A percentile compares a stretch with the other conserved stretches of the same genome.
phyloP scores from a whole-genome alignment of 1,140 invertebrate genomes.

The Odontomachus brunneus region DNA sequence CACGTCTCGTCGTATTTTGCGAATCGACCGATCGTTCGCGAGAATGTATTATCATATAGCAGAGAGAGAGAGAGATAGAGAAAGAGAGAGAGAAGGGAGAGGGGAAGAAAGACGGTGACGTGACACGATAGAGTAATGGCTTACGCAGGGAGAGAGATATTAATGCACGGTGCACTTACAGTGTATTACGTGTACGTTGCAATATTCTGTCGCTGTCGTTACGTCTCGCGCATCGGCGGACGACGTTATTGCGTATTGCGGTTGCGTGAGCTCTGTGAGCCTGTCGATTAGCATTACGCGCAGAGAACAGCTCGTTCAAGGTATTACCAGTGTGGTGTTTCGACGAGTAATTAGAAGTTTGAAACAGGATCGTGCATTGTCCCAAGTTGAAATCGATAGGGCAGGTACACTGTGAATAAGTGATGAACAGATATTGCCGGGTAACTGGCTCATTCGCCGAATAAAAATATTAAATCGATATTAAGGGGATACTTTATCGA shows the following conservation, averaged over 20 bases:
- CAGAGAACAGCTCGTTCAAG: conserved; percentile 10
- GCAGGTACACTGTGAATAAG: too few relatives aligned
- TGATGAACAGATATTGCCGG: too few relatives aligned
- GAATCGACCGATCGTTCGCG: too few relatives aligned
- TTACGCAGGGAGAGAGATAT: conserved; percentile 6
- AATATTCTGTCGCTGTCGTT: conserved; percentile 9
- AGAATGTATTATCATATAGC: too few relatives aligned
- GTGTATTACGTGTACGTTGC: conserved; percentile 7
- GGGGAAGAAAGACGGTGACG: neutral
- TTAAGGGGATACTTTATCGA: too few relatives aligned
- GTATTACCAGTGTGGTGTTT: neutral
- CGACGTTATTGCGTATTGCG: conserved; percentile 22
- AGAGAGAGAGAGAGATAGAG: too few relatives aligned
- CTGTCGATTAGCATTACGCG: conserved; percentile 22
- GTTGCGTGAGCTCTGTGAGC: conserved; percentile 3
- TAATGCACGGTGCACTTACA: conserved; percentile 7
- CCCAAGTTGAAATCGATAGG: neutral
- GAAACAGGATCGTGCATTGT: neutral
- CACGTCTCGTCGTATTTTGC: too few relatives aligned
- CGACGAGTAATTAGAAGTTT: neutral
- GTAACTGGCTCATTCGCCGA: too few relatives aligned
- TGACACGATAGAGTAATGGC: neutral
- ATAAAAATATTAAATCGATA: too few relatives aligned
- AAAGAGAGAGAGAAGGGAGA: neutral
- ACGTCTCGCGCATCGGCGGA: neutral